Conservation (phyloP, 2,797 vertebrate genomes). For the Trachops cirrhosus region DNA sequence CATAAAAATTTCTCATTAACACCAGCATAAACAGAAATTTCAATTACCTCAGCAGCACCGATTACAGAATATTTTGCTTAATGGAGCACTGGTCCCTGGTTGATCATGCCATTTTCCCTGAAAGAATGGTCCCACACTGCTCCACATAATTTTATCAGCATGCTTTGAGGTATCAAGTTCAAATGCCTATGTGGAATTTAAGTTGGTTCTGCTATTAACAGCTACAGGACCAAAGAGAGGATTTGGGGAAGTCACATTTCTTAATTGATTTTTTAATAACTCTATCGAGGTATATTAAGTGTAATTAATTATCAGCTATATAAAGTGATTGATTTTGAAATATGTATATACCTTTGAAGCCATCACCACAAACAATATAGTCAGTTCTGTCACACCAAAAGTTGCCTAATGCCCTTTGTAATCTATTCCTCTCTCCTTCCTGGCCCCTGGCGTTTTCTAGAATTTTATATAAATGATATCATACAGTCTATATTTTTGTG, state of each 20-base stretch:
- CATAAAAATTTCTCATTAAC: neutral
- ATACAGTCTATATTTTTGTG: neutral
- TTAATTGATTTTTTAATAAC: neutral
- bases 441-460: neutral
- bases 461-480: too few species aligned
- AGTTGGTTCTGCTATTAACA: neutral
- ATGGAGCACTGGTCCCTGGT: neutral
- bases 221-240: neutral
- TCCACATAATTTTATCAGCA: neutral
- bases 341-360: neutral
- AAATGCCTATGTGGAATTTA: neutral
- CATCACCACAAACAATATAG: too few species aligned
- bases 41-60: neutral
- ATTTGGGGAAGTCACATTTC: neutral
- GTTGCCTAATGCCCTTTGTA: neutral
- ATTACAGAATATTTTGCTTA: neutral
- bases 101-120: neutral
- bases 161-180: neutral
- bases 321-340: neutral
- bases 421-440: neutral
- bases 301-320: neutral
- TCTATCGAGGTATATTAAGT: neutral
- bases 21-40: neutral
- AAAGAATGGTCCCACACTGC: neutral
- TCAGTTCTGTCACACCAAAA: neutral